Base-by-base conservation (phyloP, 1,140 invertebrate species). In the Caenorhabditis briggsae region DNA sequence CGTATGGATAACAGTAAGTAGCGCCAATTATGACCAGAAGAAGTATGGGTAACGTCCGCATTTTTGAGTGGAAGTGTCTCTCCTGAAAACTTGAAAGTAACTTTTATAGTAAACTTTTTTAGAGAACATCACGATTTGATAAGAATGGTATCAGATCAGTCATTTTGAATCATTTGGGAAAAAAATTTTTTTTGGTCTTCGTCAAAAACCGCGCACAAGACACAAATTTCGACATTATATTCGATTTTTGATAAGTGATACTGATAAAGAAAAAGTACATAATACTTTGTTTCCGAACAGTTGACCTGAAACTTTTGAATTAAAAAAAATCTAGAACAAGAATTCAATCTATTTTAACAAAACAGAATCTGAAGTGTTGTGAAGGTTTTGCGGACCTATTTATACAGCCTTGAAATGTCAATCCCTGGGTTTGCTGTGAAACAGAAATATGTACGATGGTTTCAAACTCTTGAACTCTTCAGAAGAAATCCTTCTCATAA, bases 61-160 rank as follows among this genome's bases (percentile, higher is more conserved):
- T 64, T 11, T n/a, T 33, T 33, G 11, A 58, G 20, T 58, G 56
- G 23, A 64, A n/a, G n/a, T 12, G 25, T 33, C 9, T 25, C 25
- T 33, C 23, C 59, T 41, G 25, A 59, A 59, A 59, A 59, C 14
- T 59, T 33, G 33, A 33, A 33, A 64, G 59, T 64, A 33, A 64
- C 59, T 64, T 64, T 64, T 64, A 64, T 64, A 64, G 59, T 64
- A 2, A 25, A 41, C 16, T 58, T 58, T 8, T 53, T 53, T 53
- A 1, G 9, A 53, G n/a, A 20, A 58, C 2, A 33, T 33, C 59
- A 64, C 59, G 59, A 64, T 33, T 14, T 64, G 59, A 64, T 64
- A 64, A 64, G 25, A 25, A 9, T 33, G 59, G 33, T 64, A 64
- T 64, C 16, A 58, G 33, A 64, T 41, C 25, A 64, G 59, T 9